Evolutionary conservation across 2,888 invertebrate genomes (phyloP), one percentile per base, ranked within the genome.

Genomic region (Blastobasis lacticolella): DNA sequence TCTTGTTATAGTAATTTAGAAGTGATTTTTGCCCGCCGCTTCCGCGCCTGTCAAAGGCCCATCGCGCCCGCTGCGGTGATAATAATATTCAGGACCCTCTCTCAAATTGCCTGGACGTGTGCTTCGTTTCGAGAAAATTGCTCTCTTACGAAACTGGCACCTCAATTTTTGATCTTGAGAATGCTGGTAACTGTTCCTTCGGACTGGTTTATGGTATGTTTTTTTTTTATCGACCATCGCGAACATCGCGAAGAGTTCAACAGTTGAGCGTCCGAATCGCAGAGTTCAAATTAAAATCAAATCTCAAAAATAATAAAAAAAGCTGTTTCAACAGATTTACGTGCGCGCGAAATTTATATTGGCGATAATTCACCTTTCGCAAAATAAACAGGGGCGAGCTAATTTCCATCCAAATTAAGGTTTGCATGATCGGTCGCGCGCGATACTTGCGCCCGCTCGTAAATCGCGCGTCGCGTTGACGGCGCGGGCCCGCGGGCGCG

Each of bases 401-500:
- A 65, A 68, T 70, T 67, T 60, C 23, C 46, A 52, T 48, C 64
- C 66, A 73, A 73, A 75, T 73, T 66, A 69, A 64, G 57, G 60
- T 66, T 69, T 59, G 61, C 66, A 67, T 73, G 67, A 73, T 78
- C 67, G 62, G 59, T 61, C 57, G 65, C 61, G 60, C 63, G 71
- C 70, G 75, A 78, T 74, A 73, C 72, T 77, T 69, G 67, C 66
- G 62, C 70, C 63, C 64, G 71, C 69, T 78, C 78, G 75, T 83
- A 81, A 86, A 84, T 80, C 81, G 71, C 73, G 77, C 76, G 75
- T 74, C 69, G 67, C 79, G 83, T 75, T 81, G 86, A 85, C 80
- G 83, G 80, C 67, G 59, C 62, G 57, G 55, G 63, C 76, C 86
- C 79, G 62, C 71, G 61, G 79, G 86, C 86, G 64, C 70, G 63